Percentiles rank a stretch among this genome's conserved stretches.
These are phyloP conservation scores for Lysandra bellargus DNA, from an alignment of 2,888 invertebrate genomes.

Conservation along the genomic window DNA sequence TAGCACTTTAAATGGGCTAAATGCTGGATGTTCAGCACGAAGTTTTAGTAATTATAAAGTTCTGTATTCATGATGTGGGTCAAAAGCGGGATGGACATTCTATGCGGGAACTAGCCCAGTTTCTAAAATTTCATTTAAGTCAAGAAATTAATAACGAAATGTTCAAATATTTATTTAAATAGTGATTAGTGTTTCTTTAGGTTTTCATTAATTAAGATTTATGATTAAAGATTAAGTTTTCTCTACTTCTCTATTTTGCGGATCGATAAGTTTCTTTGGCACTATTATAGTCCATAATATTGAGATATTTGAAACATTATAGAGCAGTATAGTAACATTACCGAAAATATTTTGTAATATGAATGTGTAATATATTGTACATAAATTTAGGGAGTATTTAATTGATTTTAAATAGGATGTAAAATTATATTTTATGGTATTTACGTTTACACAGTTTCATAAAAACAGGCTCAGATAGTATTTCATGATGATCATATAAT, in stretches of 20 bases:
- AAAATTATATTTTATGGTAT: neutral
- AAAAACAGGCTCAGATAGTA: neutral
- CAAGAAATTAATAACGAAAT: neutral
- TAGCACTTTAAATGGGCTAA: conserved; percentile 34
- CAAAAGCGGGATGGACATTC: conserved; percentile 37
- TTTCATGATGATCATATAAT: neutral
- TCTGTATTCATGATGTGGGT: conserved; percentile 38
- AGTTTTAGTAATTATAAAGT: conserved; percentile 41
- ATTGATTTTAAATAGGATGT: too few species aligned
- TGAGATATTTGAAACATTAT: too few species aligned
- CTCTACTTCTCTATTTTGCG: neutral
- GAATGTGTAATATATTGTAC: too few species aligned
- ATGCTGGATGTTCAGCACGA: conserved; percentile 34
- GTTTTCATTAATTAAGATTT: neutral
- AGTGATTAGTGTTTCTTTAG: neutral
- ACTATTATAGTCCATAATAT: too few species aligned
- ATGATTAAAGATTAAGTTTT: neutral
- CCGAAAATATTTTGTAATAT: too few species aligned
- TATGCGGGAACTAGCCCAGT: neutral
- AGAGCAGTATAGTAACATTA: too few species aligned
- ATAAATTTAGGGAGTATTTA: too few species aligned
- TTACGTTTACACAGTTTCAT: neutral
- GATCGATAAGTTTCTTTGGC: too few species aligned
- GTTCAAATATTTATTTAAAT: neutral
- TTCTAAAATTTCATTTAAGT: conserved; percentile 3